Evolutionary conservation across 2,113 vertebrate species (phyloP).

Genomic region (Brachyhypopomus occidentalis): DNA sequence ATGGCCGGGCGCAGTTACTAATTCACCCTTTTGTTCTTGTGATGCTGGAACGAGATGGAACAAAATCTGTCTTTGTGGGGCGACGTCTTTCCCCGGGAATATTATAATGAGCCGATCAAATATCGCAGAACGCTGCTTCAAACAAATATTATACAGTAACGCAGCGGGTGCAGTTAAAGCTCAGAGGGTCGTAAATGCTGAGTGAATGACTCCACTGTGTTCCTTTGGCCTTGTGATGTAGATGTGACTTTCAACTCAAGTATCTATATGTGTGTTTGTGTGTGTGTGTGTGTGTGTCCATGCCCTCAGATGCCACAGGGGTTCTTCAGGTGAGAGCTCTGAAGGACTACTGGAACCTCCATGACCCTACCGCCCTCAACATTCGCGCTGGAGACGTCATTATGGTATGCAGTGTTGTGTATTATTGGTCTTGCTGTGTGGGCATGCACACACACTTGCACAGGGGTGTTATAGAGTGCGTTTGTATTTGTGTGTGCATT

Average conservation of each 20-base stretch:
- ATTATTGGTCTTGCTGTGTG: background rate
- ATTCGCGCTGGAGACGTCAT: conserved; percentile 90
- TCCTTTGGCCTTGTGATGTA: background rate
- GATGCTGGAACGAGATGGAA: background rate
- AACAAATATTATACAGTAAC: no score
- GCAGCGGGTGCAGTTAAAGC: background rate
- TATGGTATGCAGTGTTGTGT: conserved; percentile 72
- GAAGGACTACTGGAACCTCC: conserved; percentile 96
- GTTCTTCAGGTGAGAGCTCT: conserved; percentile 92
- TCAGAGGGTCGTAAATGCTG: background rate
- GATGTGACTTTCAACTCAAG: background rate
- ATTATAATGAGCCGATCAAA: no score
- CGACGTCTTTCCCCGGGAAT: no score
- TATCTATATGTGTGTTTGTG: background rate
- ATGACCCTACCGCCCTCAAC: conserved; percentile 93
- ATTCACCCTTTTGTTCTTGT: background rate
- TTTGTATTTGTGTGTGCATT: background rate
- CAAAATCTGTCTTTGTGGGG: no score
- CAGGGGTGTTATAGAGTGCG: no score
- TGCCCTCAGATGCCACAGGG: conserved; percentile 85
- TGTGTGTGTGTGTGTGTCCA: conserved; percentile 24
- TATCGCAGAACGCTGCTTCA: no score
- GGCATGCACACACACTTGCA: no score
- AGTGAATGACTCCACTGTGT: background rate
- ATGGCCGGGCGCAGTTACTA: background rate